phyloP scores from a whole-genome alignment of 2,113 vertebrate genomes.

The Lontra canadensis region DNA sequence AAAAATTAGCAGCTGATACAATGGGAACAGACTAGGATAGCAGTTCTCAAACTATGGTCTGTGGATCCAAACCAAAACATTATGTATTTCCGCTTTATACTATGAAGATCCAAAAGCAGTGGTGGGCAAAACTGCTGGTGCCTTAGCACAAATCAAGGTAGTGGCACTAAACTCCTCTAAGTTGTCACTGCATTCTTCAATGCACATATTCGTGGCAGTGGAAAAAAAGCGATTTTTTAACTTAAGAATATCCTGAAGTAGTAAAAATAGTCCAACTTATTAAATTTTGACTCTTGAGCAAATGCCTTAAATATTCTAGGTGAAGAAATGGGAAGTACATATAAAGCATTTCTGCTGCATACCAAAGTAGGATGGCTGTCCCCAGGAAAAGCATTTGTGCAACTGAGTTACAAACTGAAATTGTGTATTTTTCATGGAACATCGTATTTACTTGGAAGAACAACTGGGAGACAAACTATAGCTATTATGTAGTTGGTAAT shows the following conservation, averaged over 20 bases:
- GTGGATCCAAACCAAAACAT: not conserved
- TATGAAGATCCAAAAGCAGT: not conserved
- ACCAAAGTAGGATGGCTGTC: not conserved
- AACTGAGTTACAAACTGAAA: not conserved
- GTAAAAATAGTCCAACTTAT: not conserved
- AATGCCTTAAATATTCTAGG: not conserved
- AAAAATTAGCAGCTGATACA: not conserved
- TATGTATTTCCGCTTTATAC: not conserved
- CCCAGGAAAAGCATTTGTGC: not conserved
- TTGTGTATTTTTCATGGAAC: not conserved
- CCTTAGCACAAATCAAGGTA: not conserved
- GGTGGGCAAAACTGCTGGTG: not conserved
- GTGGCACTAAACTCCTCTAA: not conserved
- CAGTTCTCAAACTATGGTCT: not conserved
- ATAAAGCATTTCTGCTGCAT: not conserved
- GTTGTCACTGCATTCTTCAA: not conserved
- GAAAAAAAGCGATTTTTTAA: not conserved
- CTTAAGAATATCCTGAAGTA: not conserved
- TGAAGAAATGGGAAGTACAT: not conserved
- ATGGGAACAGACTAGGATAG: not conserved
- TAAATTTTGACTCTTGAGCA: not conserved
- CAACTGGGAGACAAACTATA: not conserved
- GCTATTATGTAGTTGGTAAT: not conserved
- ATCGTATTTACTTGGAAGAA: slow-evolving; percentile 22
- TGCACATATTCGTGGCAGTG: not conserved